Conservation (phyloP, 2,888 invertebrate genomes). For the Nematopogon swammerdamellus region DNA sequence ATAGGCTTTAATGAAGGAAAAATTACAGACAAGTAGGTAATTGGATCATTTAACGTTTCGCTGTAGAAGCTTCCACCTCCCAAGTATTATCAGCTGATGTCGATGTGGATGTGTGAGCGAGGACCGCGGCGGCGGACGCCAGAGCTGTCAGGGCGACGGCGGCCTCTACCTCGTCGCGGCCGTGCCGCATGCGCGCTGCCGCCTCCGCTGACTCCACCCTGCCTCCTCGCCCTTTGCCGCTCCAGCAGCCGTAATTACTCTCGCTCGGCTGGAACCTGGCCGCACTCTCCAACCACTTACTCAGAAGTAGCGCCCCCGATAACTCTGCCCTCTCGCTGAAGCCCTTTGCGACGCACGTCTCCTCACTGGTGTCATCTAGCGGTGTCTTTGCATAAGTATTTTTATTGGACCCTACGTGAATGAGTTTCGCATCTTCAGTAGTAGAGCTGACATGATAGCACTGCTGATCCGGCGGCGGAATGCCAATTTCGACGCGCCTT, state of each 20-base stretch:
- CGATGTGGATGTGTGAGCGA: too few relatives aligned
- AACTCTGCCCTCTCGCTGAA: constrained; percentile 8
- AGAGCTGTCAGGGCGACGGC: constrained; percentile 71
- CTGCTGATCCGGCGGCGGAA: constrained; percentile 1
- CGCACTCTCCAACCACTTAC: constrained; percentile 75
- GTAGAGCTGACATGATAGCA: constrained; percentile 29
- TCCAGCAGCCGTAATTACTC: constrained; percentile 68
- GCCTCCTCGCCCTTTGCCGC: constrained; percentile 27
- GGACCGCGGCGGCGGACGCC: constrained; percentile 41
- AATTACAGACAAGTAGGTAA: too few relatives aligned
- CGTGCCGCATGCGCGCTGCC: constrained; percentile 42
- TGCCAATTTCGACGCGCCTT: constrained; percentile 5
- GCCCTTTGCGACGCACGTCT: neutral
- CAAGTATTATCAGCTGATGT: too few relatives aligned
- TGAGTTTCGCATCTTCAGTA: constrained; percentile 22
- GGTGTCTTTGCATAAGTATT: constrained; percentile 26
- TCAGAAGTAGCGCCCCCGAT: constrained; percentile 58
- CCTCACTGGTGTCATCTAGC: constrained; percentile 14
- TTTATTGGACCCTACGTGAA: constrained; percentile 21
- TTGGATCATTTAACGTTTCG: too few relatives aligned
- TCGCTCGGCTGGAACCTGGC: constrained; percentile 70
- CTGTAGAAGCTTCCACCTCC: too few relatives aligned
- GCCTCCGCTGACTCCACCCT: constrained; percentile 19
- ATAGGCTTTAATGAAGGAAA: too few relatives aligned
- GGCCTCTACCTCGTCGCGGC: constrained; percentile 71